A percentile compares a stretch with the other conserved stretches of the same genome.
phyloP scores from a whole-genome alignment of 2,113 vertebrate species.

The Rhinolophus sinicus region DNA sequence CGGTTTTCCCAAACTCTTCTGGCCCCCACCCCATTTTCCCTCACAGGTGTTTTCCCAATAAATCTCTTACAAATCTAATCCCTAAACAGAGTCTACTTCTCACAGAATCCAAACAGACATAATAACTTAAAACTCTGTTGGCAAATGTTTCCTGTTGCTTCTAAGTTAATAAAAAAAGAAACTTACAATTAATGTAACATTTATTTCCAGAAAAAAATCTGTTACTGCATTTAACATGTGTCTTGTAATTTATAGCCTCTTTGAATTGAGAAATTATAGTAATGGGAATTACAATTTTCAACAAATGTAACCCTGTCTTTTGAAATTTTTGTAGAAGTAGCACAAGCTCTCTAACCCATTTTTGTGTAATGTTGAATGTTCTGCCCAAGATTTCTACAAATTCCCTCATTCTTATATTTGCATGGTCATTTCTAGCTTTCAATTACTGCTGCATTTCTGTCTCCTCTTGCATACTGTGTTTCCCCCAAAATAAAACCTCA shows the following conservation, averaged over 20 bases:
- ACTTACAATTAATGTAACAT: neutral
- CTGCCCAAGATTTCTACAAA: too few species aligned
- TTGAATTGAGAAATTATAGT: neutral
- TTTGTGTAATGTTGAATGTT: too few species aligned
- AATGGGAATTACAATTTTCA: neutral
- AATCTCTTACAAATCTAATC: neutral
- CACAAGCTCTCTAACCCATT: too few species aligned
- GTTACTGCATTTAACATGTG: neutral
- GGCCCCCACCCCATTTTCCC: neutral
- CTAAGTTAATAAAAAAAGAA: neutral
- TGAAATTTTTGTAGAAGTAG: too few species aligned
- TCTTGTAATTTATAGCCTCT: neutral
- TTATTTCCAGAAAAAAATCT: neutral
- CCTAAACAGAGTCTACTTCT: neutral
- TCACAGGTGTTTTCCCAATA: neutral
- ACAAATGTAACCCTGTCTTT: neutral
- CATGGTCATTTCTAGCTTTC: too few species aligned
- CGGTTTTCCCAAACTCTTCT: neutral
- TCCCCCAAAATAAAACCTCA: too few species aligned
- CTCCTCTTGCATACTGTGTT: too few species aligned
- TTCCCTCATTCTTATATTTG: too few species aligned
- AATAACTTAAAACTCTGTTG: neutral
- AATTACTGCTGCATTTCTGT: too few species aligned
- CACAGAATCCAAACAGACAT: neutral
- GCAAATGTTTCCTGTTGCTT: neutral